phyloP scores from a whole-genome alignment of 2,113 vertebrate species.

The Saimiri boliviensis region DNA sequence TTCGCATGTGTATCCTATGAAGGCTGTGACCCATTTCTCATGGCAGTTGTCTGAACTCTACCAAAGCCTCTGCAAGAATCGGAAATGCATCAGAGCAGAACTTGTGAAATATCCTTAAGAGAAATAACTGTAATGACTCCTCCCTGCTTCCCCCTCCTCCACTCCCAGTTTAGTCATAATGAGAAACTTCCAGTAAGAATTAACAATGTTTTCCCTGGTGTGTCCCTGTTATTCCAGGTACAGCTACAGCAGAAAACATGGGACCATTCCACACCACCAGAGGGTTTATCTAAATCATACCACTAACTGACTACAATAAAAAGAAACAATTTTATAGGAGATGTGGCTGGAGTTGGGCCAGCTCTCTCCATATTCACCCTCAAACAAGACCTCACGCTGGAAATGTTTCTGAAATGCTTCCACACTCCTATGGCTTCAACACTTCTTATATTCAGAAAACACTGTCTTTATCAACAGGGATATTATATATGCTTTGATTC shows the following conservation, averaged over 20 bases:
- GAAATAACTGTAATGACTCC: not conserved
- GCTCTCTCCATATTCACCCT: no score
- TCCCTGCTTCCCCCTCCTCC: not conserved
- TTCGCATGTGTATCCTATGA: not conserved
- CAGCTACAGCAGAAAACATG: not conserved
- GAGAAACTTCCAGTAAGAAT: not conserved
- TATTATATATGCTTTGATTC: not conserved
- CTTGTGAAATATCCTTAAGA: not conserved
- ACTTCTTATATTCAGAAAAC: not conserved
- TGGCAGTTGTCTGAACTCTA: not conserved
- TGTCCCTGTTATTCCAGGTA: not conserved
- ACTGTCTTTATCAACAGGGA: not conserved
- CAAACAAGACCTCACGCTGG: not conserved
- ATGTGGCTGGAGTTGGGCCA: not conserved
- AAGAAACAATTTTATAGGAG: not conserved
- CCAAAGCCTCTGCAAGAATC: constrained; percentile 38
- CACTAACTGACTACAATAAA: not conserved
- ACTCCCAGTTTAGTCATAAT: not conserved
- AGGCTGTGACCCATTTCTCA: not conserved
- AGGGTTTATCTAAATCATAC: not conserved
- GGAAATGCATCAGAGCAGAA: not conserved
- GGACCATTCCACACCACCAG: not conserved
- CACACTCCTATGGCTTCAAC: not conserved
- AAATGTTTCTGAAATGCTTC: not conserved
- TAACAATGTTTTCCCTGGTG: not conserved